Base-by-base conservation (phyloP, 2,797 vertebrate genomes). In the Melanotaenia boesemani region DNA sequence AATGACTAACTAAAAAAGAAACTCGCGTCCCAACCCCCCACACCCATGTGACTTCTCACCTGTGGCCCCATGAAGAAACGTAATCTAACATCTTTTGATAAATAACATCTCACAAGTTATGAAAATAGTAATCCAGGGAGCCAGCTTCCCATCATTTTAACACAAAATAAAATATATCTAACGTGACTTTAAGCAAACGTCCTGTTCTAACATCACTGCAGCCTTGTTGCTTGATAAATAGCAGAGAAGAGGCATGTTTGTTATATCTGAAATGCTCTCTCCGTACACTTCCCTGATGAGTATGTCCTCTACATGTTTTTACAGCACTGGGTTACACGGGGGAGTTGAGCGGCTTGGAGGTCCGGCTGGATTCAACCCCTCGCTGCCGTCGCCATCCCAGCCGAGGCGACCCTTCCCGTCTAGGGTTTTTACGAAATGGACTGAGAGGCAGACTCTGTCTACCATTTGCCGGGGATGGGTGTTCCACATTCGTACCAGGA, bases 401-500 rank as follows among this genome's bases (percentile, higher is more conserved):
- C 75, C 79, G 34, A 79, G 71, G 55, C 59, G 63, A 81, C 52
- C 15, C 16, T 36, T 62, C 55, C 72, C 77, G 28, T 18, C 2
- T 59, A 8, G 10, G 52, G 72, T 48, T 56, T 70, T 62, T 71
- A 57, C 3, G 6, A 22, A 69, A 67, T 41, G 2, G 0, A 18
- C 65, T 37, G 60, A 1, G 24, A 46, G 26, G 26, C 10, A 1
- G 0, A 15, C 44, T 68, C 46, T 9, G 0, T 59, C 81, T 92
- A 99, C 98, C 98, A 99, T 84, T 98, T 98, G 32, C 98, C 98
- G 1, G 98, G 98, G 68, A 99, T 98, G 0, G 98, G 95, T 0
- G 96, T 97, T 37, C 97, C 98, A 5, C 98, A 99, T 88, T 99
- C 98, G 1, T 99, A 99, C 98, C 98, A 99, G 39, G 96, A 95